A percentile compares a stretch with the other conserved stretches of the same genome.
These are phyloP conservation scores for Eristalinus sepulchralis DNA, from an alignment of 2,888 invertebrate species.

Conservation along the genomic window DNA sequence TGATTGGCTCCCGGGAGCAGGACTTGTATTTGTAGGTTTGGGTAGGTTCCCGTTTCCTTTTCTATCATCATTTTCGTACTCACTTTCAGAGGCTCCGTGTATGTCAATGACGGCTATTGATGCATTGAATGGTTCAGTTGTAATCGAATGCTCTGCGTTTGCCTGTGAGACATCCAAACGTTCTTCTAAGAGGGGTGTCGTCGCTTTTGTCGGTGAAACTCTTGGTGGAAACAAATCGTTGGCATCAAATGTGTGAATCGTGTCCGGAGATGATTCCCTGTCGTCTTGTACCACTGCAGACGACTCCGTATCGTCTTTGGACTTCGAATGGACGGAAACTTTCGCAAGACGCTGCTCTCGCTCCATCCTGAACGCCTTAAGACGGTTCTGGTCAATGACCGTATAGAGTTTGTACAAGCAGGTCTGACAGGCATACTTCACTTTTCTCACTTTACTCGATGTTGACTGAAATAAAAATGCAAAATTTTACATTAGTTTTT, in stretches of 20 bases:
- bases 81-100: neutral
- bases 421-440: constrained; percentile 42
- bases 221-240: neutral
- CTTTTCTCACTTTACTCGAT: constrained; percentile 2
- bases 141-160: neutral
- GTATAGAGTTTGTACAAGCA: constrained; percentile 57
- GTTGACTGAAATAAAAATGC: constrained; percentile 24
- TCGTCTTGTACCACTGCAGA: neutral
- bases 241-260: neutral
- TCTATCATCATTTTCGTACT: neutral
- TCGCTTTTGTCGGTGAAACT: neutral
- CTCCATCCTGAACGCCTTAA: constrained; percentile 6
- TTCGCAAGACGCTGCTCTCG: constrained; percentile 5
- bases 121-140: neutral
- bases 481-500: neutral
- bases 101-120: neutral
- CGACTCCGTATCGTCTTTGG: neutral
- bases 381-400: constrained; percentile 35
- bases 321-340: constrained; percentile 3
- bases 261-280: neutral
- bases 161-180: neutral
- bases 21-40: neutral
- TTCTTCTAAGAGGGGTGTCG: neutral
- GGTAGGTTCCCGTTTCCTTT: neutral
- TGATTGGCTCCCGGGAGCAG: neutral